Evolutionary conservation across 2,888 invertebrate genomes (phyloP).

Genomic region (Pristionchus maxplancki): DNA sequence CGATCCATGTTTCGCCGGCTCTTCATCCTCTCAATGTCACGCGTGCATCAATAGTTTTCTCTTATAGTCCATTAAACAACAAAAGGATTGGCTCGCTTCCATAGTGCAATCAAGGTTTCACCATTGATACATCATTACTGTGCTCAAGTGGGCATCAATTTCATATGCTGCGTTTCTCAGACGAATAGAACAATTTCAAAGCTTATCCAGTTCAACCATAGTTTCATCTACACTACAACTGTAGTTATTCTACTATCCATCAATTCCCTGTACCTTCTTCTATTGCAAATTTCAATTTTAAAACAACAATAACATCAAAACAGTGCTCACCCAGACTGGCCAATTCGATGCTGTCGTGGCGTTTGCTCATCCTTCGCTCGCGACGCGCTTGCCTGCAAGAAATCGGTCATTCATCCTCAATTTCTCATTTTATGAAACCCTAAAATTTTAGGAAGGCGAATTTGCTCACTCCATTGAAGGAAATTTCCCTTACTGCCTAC

Average conservation of each 20-base stretch:
- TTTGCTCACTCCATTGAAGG: too few species aligned
- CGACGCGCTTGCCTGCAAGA: slow-evolving; percentile 34
- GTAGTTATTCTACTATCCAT: neutral
- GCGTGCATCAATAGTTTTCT: neutral
- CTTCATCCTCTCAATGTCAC: neutral
- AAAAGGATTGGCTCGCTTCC: too few species aligned
- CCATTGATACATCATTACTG: too few species aligned
- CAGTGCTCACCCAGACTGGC: slow-evolving; percentile 49
- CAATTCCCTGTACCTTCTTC: neutral
- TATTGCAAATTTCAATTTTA: neutral
- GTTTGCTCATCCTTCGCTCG: slow-evolving; percentile 51
- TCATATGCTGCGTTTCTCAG: too few species aligned
- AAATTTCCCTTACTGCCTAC: neutral
- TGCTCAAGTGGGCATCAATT: too few species aligned
- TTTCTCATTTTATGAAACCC: neutral
- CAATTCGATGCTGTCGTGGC: slow-evolving; percentile 46
- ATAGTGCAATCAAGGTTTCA: neutral
- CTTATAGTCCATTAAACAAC: neutral
- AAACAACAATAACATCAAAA: neutral
- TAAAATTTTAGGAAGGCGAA: too few species aligned
- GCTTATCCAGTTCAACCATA: too few species aligned
- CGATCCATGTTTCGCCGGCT: neutral
- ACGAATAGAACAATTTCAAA: too few species aligned
- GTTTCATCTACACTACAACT: neutral
- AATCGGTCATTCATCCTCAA: neutral